Evolutionary conservation across 2,888 invertebrate genomes (phyloP).

Genomic region (Lydus trimaculatus): DNA sequence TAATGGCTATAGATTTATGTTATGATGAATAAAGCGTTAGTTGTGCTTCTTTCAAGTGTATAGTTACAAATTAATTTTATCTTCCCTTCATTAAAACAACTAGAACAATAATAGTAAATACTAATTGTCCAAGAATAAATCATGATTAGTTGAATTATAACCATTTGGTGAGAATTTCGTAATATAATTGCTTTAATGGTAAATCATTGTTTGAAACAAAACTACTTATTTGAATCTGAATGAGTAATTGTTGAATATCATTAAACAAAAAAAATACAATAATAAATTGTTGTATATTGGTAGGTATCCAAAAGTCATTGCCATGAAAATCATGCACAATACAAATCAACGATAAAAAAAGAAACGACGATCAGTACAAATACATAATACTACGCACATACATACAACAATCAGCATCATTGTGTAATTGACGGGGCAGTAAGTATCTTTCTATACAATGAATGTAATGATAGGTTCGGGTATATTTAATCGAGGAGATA

Average conservation of each 20-base stretch:
- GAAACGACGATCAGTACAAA: not conserved
- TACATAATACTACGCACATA: not conserved
- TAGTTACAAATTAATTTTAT: not conserved
- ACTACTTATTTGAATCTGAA: not conserved
- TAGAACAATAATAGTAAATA: not conserved
- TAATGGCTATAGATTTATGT: not conserved
- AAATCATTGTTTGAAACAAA: not conserved
- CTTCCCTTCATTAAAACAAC: not conserved
- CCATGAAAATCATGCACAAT: constrained; percentile 7
- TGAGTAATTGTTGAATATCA: constrained; percentile 1
- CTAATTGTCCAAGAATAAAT: constrained; percentile 1
- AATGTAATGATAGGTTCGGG: constrained; percentile 27
- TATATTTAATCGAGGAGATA: constrained; percentile 23
- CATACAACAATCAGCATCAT: constrained; percentile 5
- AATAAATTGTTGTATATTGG: not conserved
- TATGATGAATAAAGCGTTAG: not conserved
- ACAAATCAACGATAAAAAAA: not conserved
- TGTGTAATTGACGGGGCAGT: constrained; percentile 9
- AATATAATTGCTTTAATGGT: constrained; percentile 7
- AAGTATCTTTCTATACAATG: constrained; percentile 16
- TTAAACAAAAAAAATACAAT: not conserved
- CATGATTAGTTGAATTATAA: constrained; percentile 2
- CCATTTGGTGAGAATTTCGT: constrained; percentile 4
- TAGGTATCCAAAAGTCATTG: not conserved
- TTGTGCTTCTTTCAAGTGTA: not conserved